phyloP scores from a whole-genome alignment of 2,888 invertebrate genomes.

The Tiphia femorata region DNA sequence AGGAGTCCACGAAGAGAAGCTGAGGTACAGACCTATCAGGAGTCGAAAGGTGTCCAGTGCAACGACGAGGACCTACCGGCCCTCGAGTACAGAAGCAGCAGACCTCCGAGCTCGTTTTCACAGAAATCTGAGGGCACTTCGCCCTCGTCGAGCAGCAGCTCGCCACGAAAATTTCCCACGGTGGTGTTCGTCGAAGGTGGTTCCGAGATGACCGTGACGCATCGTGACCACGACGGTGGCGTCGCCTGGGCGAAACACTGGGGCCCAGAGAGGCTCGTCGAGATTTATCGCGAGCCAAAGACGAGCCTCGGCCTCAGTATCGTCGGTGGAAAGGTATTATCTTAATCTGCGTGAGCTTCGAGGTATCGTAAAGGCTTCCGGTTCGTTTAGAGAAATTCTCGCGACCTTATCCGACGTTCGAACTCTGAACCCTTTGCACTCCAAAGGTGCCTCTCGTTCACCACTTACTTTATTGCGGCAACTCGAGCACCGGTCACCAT shows the following conservation, averaged over 20 bases:
- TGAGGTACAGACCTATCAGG: slow-evolving; percentile 59
- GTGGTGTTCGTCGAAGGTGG: slow-evolving; percentile 52
- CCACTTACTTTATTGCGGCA: no score
- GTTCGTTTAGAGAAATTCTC: no score
- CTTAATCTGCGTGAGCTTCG: neutral
- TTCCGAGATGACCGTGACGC: slow-evolving; percentile 67
- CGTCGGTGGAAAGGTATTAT: slow-evolving; percentile 90
- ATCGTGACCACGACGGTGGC: slow-evolving; percentile 65
- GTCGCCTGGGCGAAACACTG: slow-evolving; percentile 79
- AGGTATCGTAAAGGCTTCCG: no score
- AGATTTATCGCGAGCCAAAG: slow-evolving; percentile 79
- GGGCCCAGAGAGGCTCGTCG: slow-evolving; percentile 85
- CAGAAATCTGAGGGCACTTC: slow-evolving; percentile 36
- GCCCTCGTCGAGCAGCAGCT: slow-evolving; percentile 32
- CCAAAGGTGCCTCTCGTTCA: no score
- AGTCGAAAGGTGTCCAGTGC: slow-evolving; percentile 58
- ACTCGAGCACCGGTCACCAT: no score
- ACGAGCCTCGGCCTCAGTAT: slow-evolving; percentile 96
- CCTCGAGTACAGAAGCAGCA: slow-evolving; percentile 30
- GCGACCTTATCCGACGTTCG: no score
- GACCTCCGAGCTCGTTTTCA: slow-evolving; percentile 30
- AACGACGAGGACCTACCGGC: slow-evolving; percentile 41
- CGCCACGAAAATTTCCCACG: slow-evolving; percentile 40
- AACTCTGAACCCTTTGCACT: no score
- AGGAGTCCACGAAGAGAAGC: slow-evolving; percentile 51